Conservation (phyloP, 1,140 invertebrate species). For the Pentalonia nigronervosa region DNA sequence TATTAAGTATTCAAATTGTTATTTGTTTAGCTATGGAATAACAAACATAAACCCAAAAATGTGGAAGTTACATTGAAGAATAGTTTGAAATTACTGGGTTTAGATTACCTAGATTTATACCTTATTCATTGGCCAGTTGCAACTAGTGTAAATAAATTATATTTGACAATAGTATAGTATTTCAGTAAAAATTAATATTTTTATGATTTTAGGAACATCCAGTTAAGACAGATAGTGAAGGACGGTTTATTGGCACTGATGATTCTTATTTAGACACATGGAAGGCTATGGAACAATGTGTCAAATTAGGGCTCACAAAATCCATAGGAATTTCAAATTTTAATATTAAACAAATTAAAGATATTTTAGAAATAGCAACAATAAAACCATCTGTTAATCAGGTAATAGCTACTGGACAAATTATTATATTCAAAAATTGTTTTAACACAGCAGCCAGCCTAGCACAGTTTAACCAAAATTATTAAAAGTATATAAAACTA, state of each 20-base stretch:
- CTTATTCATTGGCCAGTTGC: conserved; percentile 82
- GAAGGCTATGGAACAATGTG: conserved; percentile 77
- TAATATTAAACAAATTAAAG: conserved; percentile 78
- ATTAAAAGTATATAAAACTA: not conserved
- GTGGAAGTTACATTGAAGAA: conserved; percentile 67
- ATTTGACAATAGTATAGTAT: not conserved
- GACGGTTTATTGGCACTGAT: conserved; percentile 63
- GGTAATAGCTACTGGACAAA: conserved; percentile 65
- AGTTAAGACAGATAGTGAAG: conserved; percentile 63
- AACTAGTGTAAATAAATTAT: conserved; percentile 64
- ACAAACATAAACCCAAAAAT: conserved; percentile 65
- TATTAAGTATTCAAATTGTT: not conserved
- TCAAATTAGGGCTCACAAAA: conserved; percentile 73
- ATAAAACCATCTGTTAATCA: conserved; percentile 82
- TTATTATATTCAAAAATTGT: not conserved
- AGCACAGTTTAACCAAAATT: not conserved
- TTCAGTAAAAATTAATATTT: not conserved
- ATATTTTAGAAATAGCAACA: conserved; percentile 71
- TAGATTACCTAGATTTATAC: conserved; percentile 80
- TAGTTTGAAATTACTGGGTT: conserved; percentile 71
- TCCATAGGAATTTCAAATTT: conserved; percentile 93
- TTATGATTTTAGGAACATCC: conserved; percentile 5
- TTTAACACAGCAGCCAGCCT: not conserved
- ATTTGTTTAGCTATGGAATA: conserved; percentile 68
- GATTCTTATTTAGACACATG: conserved; percentile 75